A percentile compares a stretch with the other conserved stretches of the same genome.
phyloP scores from a whole-genome alignment of 2,888 invertebrate genomes.

The Melikaiella ostensackeni region DNA sequence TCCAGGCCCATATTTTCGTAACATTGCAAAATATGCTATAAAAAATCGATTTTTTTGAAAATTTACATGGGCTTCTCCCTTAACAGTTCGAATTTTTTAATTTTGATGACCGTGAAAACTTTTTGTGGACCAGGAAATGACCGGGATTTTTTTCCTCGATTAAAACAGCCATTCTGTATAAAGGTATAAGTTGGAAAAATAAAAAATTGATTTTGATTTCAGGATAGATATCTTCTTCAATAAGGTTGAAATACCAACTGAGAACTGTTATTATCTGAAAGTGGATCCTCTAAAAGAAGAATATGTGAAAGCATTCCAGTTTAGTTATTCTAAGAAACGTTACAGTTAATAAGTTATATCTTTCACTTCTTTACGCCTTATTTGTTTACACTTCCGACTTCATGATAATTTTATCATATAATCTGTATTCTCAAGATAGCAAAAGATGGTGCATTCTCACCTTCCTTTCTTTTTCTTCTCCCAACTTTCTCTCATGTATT shows the following conservation, averaged over 20 bases:
- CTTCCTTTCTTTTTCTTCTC: constrained; percentile 12
- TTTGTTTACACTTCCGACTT: neutral
- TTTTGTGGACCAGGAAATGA: too few relatives aligned
- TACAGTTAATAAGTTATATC: neutral
- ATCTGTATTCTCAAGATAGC: neutral
- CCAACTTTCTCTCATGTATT: constrained; percentile 25
- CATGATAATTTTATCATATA: neutral
- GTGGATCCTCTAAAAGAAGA: neutral
- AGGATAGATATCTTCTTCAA: too few relatives aligned
- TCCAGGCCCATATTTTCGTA: too few relatives aligned
- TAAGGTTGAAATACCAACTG: neutral
- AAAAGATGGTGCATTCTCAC: neutral
- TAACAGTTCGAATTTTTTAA: too few relatives aligned
- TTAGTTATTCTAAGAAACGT: neutral
- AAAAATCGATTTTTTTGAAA: too few relatives aligned
- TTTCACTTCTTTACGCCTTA: neutral
- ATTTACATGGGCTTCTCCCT: too few relatives aligned
- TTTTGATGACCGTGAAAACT: too few relatives aligned
- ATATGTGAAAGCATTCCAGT: constrained; percentile 1
- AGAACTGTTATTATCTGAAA: neutral
- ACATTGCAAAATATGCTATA: too few relatives aligned
- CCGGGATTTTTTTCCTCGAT: too few relatives aligned
- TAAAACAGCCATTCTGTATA: too few relatives aligned
- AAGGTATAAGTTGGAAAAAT: too few relatives aligned
- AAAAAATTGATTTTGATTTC: too few relatives aligned